Percentiles rank a stretch among this genome's conserved stretches.
These are phyloP conservation scores for Cyphomyrmex costatus DNA, from an alignment of 1,140 invertebrate genomes.

Conservation along the genomic window DNA sequence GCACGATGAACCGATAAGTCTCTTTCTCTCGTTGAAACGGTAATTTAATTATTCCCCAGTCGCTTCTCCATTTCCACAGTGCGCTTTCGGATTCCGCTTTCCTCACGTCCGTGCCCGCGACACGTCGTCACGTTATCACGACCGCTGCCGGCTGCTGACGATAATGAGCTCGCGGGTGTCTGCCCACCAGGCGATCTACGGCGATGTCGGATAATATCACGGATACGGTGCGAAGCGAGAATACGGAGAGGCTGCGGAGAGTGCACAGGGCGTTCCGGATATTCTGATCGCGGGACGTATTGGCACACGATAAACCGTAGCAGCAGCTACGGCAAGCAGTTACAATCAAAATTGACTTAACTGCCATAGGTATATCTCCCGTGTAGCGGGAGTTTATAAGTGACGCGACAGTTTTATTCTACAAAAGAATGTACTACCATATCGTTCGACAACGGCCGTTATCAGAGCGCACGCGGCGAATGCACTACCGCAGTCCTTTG, in stretches of 20 bases:
- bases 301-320: constrained; percentile 64
- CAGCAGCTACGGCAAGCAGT: not conserved
- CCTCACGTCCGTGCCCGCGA: constrained; percentile 13
- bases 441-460: constrained; percentile 19
- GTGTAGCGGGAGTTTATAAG: not conserved
- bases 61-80: constrained; percentile 9
- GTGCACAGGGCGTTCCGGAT: not conserved
- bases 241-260: constrained; percentile 2
- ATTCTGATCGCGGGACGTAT: constrained; percentile 61
- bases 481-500: not conserved
- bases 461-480: constrained; percentile 5
- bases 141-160: constrained; percentile 22
- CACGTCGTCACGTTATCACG: constrained; percentile 51
- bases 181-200: not conserved
- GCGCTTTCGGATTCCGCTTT: not conserved
- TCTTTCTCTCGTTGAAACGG: constrained; percentile 2
- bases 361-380: constrained; percentile 8
- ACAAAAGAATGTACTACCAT: constrained; percentile 20
- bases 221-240: not conserved
- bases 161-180: constrained; percentile 56
- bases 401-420: constrained; percentile 44
- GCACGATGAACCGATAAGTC: constrained; percentile 50
- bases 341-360: constrained; percentile 50
- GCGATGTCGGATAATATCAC: constrained; percentile 29
- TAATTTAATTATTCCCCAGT: constrained; percentile 48